These are phyloP conservation scores for Drosophila formosana DNA, from an alignment of 2,888 invertebrate species.

Conservation along the genomic window DNA sequence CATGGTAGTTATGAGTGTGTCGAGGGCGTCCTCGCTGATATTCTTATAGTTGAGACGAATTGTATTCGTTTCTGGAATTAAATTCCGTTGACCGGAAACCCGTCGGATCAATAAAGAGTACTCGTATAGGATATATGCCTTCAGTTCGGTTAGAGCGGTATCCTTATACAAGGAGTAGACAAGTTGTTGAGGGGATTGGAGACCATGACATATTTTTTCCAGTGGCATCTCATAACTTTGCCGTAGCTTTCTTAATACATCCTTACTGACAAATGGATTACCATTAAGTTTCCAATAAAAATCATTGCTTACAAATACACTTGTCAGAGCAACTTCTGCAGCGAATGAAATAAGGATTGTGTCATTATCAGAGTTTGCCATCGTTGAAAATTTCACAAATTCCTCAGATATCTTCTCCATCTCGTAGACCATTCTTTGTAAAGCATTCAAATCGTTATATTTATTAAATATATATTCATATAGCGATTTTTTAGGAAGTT, in stretches of 20 bases:
- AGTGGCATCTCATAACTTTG: neutral
- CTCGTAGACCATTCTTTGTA: too few relatives aligned
- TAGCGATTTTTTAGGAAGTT: too few relatives aligned
- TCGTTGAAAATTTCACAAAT: too few relatives aligned
- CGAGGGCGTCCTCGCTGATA: neutral
- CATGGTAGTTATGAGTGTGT: neutral
- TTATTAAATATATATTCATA: too few relatives aligned
- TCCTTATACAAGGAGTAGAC: neutral
- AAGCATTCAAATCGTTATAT: too few relatives aligned
- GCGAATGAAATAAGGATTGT: neutral
- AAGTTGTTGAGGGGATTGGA: neutral
- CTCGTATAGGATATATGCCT: neutral
- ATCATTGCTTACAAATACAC: too few relatives aligned
- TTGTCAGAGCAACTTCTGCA: neutral
- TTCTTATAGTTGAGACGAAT: neutral
- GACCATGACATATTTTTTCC: neutral
- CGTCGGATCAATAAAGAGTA: neutral
- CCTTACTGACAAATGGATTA: neutral
- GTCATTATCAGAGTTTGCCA: neutral
- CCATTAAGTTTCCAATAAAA: neutral
- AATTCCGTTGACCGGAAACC: neutral
- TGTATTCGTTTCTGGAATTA: neutral
- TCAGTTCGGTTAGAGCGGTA: neutral
- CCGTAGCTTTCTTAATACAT: neutral
- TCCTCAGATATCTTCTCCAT: too few relatives aligned